A percentile compares a stretch with the other conserved stretches of the same genome.
Conservation (phyloP, 2,113 vertebrate genomes). For the Plecturocebus donacophilus region DNA sequence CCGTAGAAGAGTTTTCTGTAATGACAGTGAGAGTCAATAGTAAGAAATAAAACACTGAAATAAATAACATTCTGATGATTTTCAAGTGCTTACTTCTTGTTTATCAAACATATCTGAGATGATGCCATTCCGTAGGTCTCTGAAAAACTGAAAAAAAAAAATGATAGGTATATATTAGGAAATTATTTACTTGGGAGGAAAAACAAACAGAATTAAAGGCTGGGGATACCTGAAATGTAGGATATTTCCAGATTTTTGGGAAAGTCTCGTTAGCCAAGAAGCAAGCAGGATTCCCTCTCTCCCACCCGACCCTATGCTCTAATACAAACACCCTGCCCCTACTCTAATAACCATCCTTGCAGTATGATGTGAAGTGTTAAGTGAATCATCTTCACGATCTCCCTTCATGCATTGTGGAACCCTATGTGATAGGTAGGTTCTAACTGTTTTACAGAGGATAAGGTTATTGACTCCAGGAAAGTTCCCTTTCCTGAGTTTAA, state of each 20-base stretch:
- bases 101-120: neutral
- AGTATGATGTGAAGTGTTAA: neutral
- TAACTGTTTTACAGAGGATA: neutral
- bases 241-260: neutral
- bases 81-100: constrained; percentile 73
- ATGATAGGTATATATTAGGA: neutral
- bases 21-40: constrained; percentile 43
- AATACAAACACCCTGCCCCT: neutral
- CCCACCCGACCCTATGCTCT: neutral
- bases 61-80: constrained; percentile 41
- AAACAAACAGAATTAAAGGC: neutral
- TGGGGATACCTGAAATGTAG: neutral
- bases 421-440: neutral
- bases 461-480: neutral
- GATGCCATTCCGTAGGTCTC: neutral
- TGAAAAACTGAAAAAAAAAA: constrained; percentile 52
- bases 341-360: neutral
- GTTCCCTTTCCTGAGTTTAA: neutral
- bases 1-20: constrained; percentile 66
- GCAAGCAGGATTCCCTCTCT: neutral
- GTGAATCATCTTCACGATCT: neutral
- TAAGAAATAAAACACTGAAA: neutral
- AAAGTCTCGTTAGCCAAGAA: constrained; percentile 1
- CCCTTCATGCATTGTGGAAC: neutral
- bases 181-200: constrained; percentile 17